Conservation (phyloP, 2,113 vertebrate species). For the Amazona guildingii region DNA sequence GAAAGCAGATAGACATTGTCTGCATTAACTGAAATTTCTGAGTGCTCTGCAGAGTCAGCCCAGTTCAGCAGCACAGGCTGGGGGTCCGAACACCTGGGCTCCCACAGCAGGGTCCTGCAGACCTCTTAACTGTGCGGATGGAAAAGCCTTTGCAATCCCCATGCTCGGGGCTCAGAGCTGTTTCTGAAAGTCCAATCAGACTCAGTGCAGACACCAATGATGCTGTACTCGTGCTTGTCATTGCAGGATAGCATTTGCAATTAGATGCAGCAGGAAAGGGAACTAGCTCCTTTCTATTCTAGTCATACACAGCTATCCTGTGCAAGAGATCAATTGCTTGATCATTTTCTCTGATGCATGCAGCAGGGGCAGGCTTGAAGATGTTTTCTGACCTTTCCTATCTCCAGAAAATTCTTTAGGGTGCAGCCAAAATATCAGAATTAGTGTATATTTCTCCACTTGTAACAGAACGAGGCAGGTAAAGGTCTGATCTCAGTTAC, state of each 20-base stretch:
- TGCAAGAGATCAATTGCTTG: neutral
- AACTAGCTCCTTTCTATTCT: neutral
- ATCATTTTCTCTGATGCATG: neutral
- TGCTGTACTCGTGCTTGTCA: neutral
- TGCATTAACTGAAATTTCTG: neutral
- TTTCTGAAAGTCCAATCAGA: neutral
- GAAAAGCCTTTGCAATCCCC: neutral
- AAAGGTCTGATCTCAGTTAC: constrained; percentile 60
- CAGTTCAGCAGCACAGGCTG: neutral
- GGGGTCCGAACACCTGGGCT: no score
- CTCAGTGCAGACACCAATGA: fast-evolving
- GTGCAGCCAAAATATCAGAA: constrained; percentile 14
- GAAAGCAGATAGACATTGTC: neutral
- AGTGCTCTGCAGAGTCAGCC: neutral
- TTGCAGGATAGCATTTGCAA: neutral
- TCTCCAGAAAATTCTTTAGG: neutral
- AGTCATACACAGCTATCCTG: neutral
- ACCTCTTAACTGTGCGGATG: neutral
- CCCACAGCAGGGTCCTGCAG: neutral
- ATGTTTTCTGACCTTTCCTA: constrained; percentile 4
- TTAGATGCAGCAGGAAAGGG: neutral
- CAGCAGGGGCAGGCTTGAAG: neutral
- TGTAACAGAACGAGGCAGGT: constrained; percentile 44
- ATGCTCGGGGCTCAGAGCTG: neutral
- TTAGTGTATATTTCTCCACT: neutral